Evolutionary conservation across 2,888 invertebrate species (phyloP).

Genomic region (Drepana falcataria): DNA sequence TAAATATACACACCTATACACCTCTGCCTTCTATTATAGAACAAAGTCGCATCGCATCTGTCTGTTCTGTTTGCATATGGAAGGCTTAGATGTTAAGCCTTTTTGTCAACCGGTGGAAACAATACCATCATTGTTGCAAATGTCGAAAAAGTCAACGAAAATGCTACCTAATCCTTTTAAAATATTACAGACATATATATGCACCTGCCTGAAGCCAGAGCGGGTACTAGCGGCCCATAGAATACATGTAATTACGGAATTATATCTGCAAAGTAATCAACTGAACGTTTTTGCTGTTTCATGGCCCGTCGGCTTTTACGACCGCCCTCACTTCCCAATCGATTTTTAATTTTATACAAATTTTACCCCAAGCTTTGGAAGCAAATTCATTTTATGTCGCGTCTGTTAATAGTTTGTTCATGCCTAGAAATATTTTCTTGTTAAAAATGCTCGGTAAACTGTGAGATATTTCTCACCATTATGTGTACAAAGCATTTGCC

Average conservation of each 20-base stretch:
- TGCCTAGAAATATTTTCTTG: background rate
- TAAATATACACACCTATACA: too few species aligned
- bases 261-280: constrained; percentile 16
- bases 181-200: too few species aligned
- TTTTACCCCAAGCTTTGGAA: background rate
- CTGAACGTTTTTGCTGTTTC: constrained; percentile 13
- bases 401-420: background rate
- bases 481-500: constrained; percentile 9
- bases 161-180: too few species aligned
- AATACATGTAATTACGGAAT: background rate
- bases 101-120: too few species aligned
- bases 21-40: too few species aligned
- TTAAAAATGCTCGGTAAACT: background rate
- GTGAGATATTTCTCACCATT: background rate
- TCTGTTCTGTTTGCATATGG: too few species aligned
- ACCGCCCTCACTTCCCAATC: background rate
- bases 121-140: too few species aligned
- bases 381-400: background rate
- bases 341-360: background rate
- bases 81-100: too few species aligned
- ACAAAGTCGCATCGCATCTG: too few species aligned
- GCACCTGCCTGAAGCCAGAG: too few species aligned
- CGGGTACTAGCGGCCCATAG: too few species aligned
- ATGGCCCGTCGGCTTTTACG: constrained; percentile 15
- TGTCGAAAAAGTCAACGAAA: too few species aligned